Evolutionary conservation across 1,140 invertebrate genomes (phyloP), one percentile per base, ranked within the genome.

Genomic region (Penaeus chinensis): DNA sequence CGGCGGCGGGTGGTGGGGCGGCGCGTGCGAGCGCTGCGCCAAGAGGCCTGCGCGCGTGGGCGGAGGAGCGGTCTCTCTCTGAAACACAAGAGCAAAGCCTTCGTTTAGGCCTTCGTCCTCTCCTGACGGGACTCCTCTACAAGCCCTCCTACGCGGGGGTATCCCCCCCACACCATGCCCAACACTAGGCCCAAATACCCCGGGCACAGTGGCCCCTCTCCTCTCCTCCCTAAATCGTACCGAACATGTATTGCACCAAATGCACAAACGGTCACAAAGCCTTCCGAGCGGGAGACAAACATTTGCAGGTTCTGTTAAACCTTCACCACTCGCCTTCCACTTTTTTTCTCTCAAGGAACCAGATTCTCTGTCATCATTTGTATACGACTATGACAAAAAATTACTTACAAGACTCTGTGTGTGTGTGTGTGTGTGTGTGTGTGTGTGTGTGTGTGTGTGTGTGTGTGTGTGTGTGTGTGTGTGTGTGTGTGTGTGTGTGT

Each of bases 61-160:
- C 54, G 86, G 63, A 32, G 86, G 80, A 71, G 60, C 60, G 71
- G 71, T 60, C 86, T 82, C 81, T 82, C 86, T 87, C 86, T 87
- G 86, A 87, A 87, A 87, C 80, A 87, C 86, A 87, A 87, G 86
- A 87, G 86, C 80, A 87, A 87, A 82, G 86, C 81, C 86, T 74
- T 78, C 69, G 71, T 87, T 87, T 83, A 82, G 81, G 86, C 86
- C 86, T 76, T 66, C 66, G 81, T 85, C 74, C 78, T 78, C 83
- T 85, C 20, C 74, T 79, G 81, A 63, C 81, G 81, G 81, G 69
- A 65, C 74, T 65, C 42, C 63, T 42, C 65, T 63, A 65, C 80
- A 37, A 27, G 8, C n/a, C n/a, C 20, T 19, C 63, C 62, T 32
- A 62, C 32, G 27, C 18, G 8, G 3, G 16, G 13, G 13, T 24